These are phyloP conservation scores for Siniperca obscura DNA, from an alignment of 2,797 vertebrate genomes.

Conservation along the genomic window DNA sequence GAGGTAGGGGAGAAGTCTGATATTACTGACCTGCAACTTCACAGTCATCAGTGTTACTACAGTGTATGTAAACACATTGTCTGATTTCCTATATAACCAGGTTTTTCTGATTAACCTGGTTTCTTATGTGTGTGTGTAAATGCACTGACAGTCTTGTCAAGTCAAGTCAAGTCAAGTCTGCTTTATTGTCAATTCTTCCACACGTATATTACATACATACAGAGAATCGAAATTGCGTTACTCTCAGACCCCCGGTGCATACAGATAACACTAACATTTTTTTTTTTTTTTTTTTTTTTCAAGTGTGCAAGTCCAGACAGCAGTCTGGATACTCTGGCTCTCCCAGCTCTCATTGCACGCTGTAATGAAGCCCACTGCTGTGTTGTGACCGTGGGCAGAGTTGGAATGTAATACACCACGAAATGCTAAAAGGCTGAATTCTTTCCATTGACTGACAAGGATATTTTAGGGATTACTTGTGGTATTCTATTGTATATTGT, in stretches of 20 bases:
- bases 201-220: no score
- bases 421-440: slow-evolving; percentile 53
- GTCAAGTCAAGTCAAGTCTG: no score
- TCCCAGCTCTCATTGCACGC: neutral
- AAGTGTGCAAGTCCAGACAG: slow-evolving; percentile 18
- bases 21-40: neutral
- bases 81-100: neutral
- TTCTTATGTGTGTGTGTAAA: slow-evolving; percentile 1
- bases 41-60: neutral
- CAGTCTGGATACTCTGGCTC: slow-evolving; percentile 13
- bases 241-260: no score
- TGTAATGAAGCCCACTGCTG: slow-evolving; percentile 50
- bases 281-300: no score
- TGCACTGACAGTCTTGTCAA: neutral
- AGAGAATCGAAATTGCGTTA: no score
- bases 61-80: neutral
- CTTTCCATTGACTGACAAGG: slow-evolving; percentile 41
- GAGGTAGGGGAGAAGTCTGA: no score
- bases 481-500: neutral
- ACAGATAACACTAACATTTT: no score
- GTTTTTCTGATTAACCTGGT: neutral
- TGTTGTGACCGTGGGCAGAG: slow-evolving; percentile 60
- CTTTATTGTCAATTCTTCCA: no score
- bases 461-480: slow-evolving; percentile 25
- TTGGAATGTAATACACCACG: slow-evolving; percentile 61